These are phyloP conservation scores for Vultur gryphus DNA, from an alignment of 2,797 vertebrate genomes.

Conservation along the genomic window DNA sequence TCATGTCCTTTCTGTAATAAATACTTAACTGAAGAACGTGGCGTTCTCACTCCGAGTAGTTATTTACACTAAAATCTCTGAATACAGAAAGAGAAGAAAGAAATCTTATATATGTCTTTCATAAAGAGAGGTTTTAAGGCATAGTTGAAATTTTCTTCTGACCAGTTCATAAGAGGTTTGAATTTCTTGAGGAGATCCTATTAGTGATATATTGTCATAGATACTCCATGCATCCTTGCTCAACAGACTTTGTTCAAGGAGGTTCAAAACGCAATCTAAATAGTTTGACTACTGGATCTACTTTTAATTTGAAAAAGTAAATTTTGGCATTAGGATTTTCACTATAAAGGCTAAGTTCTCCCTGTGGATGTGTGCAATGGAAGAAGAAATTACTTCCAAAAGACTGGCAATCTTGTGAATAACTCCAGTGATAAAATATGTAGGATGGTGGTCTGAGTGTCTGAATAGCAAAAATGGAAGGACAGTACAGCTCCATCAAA, in stretches of 20 bases:
- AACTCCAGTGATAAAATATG: conserved; percentile 11
- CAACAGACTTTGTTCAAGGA: not conserved
- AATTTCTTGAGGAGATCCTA: not conserved
- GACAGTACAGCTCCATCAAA: not conserved
- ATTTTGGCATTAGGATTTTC: conserved; percentile 11
- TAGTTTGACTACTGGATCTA: not conserved
- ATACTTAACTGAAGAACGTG: not conserved
- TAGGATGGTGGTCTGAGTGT: not conserved
- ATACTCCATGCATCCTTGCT: not conserved
- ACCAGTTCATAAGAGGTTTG: not conserved
- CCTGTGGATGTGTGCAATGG: not conserved
- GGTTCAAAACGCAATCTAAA: not conserved
- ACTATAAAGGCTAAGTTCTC: not conserved
- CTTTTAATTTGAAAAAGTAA: conserved; percentile 35
- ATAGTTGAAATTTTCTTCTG: not conserved
- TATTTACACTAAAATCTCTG: not conserved
- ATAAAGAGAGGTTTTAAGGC: not conserved
- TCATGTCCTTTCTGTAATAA: not conserved
- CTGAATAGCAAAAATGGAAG: not conserved
- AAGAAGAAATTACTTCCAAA: conserved; percentile 16
- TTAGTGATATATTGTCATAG: not conserved
- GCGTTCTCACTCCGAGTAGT: not conserved
- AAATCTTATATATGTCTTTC: not conserved
- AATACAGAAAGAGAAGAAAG: not conserved
- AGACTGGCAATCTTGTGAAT: not conserved